Evolutionary conservation across 2,797 vertebrate species (phyloP).

Genomic region (Galago senegalensis): DNA sequence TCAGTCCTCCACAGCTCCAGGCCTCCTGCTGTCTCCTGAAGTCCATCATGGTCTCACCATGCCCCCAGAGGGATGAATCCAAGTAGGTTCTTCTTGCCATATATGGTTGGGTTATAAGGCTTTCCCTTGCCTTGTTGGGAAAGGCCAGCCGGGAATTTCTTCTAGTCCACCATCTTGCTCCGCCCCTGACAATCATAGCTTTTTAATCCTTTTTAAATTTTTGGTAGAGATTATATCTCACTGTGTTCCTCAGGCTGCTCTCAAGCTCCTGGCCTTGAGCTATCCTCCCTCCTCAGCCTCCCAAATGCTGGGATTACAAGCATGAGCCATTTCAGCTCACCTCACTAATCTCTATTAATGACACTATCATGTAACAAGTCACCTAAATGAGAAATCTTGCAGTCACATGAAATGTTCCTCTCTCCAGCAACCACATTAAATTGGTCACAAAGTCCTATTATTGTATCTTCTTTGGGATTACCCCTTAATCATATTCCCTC

Average conservation of each 20-base stretch:
- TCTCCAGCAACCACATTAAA: not conserved
- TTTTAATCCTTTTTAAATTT: not conserved
- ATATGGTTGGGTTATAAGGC: no score
- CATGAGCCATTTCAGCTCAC: not conserved
- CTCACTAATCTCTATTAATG: slow-evolving; percentile 23
- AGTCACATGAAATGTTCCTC: slow-evolving; percentile 47
- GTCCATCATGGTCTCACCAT: no score
- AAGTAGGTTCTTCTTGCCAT: no score
- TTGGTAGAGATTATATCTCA: not conserved
- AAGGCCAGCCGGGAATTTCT: no score
- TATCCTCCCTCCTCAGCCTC: not conserved
- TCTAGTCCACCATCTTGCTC: no score
- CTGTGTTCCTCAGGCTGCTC: not conserved
- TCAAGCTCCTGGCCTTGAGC: not conserved
- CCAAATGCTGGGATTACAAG: not conserved
- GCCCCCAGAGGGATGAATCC: no score
- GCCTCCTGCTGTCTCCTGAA: no score
- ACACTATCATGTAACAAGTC: not conserved
- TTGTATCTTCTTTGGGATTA: slow-evolving; percentile 31
- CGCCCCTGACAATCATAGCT: no score
- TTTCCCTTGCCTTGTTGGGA: no score
- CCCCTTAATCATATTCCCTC: slow-evolving; percentile 43
- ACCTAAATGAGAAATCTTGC: slow-evolving; percentile 25
- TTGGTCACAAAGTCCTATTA: not conserved
- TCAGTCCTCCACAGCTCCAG: no score